Base-by-base conservation (phyloP, 2,888 invertebrate species). In the Pecten maximus region DNA sequence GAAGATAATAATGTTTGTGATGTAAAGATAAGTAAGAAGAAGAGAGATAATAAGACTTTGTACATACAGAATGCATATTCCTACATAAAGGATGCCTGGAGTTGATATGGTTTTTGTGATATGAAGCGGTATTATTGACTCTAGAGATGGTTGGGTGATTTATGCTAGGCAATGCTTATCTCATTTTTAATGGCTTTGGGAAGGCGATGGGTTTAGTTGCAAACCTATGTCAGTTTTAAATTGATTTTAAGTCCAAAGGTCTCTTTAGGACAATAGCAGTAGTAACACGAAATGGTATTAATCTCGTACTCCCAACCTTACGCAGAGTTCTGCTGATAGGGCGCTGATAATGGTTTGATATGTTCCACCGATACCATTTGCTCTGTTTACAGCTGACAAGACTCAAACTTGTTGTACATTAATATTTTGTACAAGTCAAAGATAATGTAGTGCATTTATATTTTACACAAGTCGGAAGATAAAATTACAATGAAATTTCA, bases 181-280 rank as follows among this genome's bases (percentile, higher is more conserved):
- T 74, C 23, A 74, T 74, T 35, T 74, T 74, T 74, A 74, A 74
- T 74, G 74, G 74, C 74, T 74, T 74, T 74, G 74, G 74, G 74
- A 74, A 74, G 74, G 74, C 74, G 28, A 74, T 28, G 74, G 74
- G 74, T 35, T 74, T 35, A 74, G 74, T 35, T 74, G 35, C 35
- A 74, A 74, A 74, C 74, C 35, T 74, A 74, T 74, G 74, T 74
- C 74, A 74, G 74, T 74, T 74, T 74, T 74, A 74, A 74, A 74
- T 74, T 74, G 74, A 74, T 74, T 74, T 74, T 74, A 74, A 74
- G 74, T 74, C 74, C 74, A 74, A 74, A 74, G 74, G 74, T 74
- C 74, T 74, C 74, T 74, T 74, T 74, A 74, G 35, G 28, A 35
- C 74, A 74, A 35, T 28, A 74, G 23, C 35, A 35, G 74, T 74